Evolutionary conservation across 2,888 invertebrate species (phyloP).

Genomic region (Allolobophora icterica): DNA sequence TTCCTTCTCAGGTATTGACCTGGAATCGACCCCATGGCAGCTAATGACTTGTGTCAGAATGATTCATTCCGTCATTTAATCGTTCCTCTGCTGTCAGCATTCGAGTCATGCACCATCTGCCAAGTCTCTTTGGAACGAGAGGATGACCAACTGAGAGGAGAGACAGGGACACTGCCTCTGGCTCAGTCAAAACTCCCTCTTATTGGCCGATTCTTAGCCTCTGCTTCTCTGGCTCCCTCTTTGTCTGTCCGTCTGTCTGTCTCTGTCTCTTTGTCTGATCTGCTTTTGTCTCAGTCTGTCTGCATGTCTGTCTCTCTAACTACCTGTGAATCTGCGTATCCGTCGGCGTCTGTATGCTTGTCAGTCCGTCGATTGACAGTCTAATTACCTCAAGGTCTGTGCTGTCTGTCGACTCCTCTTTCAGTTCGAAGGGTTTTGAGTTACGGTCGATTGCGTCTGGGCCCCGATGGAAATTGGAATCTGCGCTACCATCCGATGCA

Average conservation of each 20-base stretch:
- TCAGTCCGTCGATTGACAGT: not conserved
- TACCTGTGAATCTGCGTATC: not conserved
- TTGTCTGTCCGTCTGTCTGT: not conserved
- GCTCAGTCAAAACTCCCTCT: too few relatives aligned
- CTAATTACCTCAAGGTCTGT: conserved; percentile 17
- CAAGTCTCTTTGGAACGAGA: not conserved
- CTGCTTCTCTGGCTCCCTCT: too few relatives aligned
- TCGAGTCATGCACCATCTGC: conserved; percentile 11
- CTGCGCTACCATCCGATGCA: not conserved
- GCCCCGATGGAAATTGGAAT: not conserved
- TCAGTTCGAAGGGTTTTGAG: not conserved
- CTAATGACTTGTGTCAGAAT: conserved; percentile 17
- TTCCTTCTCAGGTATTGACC: not conserved
- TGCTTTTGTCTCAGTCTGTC: not conserved
- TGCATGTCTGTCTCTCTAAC: not conserved
- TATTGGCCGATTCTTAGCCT: too few relatives aligned
- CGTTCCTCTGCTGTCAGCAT: not conserved
- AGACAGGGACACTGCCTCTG: too few relatives aligned
- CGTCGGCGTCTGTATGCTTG: not conserved
- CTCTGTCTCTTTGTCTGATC: too few relatives aligned
- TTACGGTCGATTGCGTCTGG: not conserved
- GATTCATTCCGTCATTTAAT: conserved; percentile 17
- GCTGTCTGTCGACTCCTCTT: not conserved
- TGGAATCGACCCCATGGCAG: not conserved
- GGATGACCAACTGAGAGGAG: not conserved